Base-by-base conservation (phyloP, 2,888 invertebrate species). In the Neelides folsomi region DNA sequence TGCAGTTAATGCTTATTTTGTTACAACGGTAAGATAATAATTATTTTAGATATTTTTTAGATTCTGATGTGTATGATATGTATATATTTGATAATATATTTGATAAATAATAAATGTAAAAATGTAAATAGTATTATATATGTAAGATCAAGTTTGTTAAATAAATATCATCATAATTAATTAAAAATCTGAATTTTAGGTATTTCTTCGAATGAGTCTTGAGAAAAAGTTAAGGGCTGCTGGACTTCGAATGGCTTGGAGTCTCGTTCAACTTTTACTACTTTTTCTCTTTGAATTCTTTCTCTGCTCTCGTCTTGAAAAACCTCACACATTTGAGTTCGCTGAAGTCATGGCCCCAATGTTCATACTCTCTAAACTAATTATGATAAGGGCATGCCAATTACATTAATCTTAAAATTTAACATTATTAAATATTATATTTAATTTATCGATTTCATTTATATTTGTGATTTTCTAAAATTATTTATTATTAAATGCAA, bases 381-480 rank as follows among this genome's bases (percentile, higher is more conserved):
- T 94, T 63, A 88, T 93, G 61, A 84, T 93, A 50, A 77, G 92
- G 67, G 93, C 93, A 41, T 94, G 94, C 72, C 92, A 93, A 71
- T 73, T 86, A 66, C 84, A 83, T 69, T 79, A 70, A 71, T 40
- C 10, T 6, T 38, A 7, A 15, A 8, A 9, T 41, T 41, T 41
- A n/a, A 41, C 41, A n/a, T n/a, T n/a, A n/a, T n/a, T n/a, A n/a
- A n/a, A n/a, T n/a, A n/a, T n/a, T n/a, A n/a, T n/a, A n/a, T n/a
- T n/a, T n/a, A n/a, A n/a, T n/a, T n/a, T n/a, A n/a, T n/a, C n/a
- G n/a, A n/a, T n/a, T n/a, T n/a, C n/a, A n/a, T n/a, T n/a, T n/a
- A n/a, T n/a, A n/a, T n/a, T n/a, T n/a, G n/a, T n/a, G n/a, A n/a
- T n/a, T n/a, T n/a, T n/a, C n/a, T n/a, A n/a, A n/a, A n/a, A n/a